Conservation (phyloP, 2,113 vertebrate genomes). For the Callipepla squamata region DNA sequence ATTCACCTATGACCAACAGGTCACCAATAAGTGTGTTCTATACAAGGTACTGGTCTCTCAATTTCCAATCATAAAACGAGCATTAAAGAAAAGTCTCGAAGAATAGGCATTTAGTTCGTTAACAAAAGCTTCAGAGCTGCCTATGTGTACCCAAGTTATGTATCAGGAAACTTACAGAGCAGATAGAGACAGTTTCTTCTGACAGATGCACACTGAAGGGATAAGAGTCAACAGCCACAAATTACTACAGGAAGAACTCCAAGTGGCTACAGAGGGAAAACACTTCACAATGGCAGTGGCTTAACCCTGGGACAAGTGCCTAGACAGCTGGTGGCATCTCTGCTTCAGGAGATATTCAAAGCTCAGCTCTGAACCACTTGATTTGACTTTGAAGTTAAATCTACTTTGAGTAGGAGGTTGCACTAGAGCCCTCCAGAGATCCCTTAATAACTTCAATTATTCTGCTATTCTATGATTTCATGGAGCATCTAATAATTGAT, state of each 20-base stretch:
- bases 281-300: not conserved
- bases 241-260: not conserved
- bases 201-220: not conserved
- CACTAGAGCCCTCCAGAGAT: not conserved
- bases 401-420: not conserved
- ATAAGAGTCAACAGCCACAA: not conserved
- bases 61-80: not conserved
- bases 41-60: not conserved
- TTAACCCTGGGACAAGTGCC: not conserved
- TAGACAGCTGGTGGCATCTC: not conserved
- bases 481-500: not conserved
- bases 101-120: not conserved
- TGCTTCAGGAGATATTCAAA: not conserved
- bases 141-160: rapidly evolving
- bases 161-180: not conserved
- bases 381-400: not conserved
- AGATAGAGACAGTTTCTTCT: not conserved
- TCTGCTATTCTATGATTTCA: not conserved
- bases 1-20: not conserved
- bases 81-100: not conserved
- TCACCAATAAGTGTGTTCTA: not conserved
- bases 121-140: not conserved
- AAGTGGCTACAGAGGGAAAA: not conserved
- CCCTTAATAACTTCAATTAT: not conserved
- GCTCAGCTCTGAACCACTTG: not conserved